phyloP scores from a whole-genome alignment of 2,113 vertebrate genomes.

The Heteronetta atricapilla region DNA sequence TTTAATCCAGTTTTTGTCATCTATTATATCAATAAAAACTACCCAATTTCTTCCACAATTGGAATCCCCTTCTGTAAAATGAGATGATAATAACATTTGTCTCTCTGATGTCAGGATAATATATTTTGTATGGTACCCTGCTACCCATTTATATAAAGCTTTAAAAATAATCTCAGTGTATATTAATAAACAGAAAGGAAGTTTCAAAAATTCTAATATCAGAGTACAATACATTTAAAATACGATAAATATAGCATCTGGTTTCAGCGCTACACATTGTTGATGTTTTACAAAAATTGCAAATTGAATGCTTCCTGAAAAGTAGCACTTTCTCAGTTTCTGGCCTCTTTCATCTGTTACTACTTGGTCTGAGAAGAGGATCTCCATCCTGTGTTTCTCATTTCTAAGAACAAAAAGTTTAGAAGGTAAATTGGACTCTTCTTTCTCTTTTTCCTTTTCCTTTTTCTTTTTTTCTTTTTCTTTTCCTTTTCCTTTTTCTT shows the following conservation, averaged over 20 bases:
- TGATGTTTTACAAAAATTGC: background rate
- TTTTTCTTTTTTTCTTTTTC: background rate
- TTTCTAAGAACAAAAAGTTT: background rate
- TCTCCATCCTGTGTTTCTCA: background rate
- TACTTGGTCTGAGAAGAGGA: background rate
- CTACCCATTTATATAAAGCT: background rate
- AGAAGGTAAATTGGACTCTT: background rate
- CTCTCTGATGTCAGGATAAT: background rate
- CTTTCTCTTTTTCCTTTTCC: background rate
- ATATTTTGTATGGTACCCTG: background rate
- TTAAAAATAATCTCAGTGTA: background rate
- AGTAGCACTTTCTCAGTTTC: background rate
- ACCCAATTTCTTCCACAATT: background rate
- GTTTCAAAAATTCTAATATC: background rate
- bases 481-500: background rate
- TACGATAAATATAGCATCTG: background rate
- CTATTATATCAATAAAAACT: background rate
- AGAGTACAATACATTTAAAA: background rate
- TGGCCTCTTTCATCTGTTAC: background rate
- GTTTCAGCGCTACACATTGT: background rate
- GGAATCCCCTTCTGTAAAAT: background rate
- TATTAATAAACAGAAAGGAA: background rate
- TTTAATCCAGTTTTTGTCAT: background rate
- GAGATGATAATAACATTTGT: background rate
- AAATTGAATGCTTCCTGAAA: background rate